phyloP scores from a whole-genome alignment of 2,113 vertebrate species.

The Xyliphius kryptos region DNA sequence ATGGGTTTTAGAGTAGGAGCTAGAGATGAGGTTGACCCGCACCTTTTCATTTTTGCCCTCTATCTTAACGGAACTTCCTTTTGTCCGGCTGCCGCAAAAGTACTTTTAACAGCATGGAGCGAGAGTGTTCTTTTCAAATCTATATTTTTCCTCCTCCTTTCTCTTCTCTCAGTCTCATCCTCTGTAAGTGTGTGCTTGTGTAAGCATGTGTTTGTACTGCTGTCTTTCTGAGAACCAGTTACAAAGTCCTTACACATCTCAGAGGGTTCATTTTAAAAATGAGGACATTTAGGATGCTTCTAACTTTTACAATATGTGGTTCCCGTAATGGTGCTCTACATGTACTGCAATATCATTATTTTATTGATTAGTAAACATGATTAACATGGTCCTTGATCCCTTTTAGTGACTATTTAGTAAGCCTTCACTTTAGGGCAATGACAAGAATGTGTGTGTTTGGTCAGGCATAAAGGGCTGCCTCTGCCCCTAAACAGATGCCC shows the following conservation, averaged over 20 bases:
- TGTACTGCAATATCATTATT: no score
- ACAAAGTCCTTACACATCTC: no score
- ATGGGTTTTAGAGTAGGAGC: slow-evolving; percentile 61
- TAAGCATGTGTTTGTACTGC: slow-evolving; percentile 16
- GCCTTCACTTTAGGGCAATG: no score
- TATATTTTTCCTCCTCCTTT: slow-evolving; percentile 55
- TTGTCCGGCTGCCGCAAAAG: slow-evolving; percentile 54
- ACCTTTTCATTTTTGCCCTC: slow-evolving; percentile 56
- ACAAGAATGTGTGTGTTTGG: slow-evolving; percentile 49
- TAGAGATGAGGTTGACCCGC: slow-evolving; percentile 64
- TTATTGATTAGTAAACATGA: no score
- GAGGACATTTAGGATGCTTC: no score
- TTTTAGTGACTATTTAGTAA: no score
- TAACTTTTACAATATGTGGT: no score
- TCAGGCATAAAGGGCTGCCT: slow-evolving; percentile 66
- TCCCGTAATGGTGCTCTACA: no score
- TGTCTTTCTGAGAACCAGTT: no score
- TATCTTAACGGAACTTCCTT: slow-evolving; percentile 51
- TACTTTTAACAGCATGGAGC: slow-evolving; percentile 48
- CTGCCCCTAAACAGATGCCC: slow-evolving; percentile 61
- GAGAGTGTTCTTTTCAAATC: slow-evolving; percentile 57
- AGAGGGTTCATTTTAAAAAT: no score
- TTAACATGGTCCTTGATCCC: no score
- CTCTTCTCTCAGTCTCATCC: no score
- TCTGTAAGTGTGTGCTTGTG: slow-evolving; percentile 29